Evolutionary conservation across 2,797 vertebrate species (phyloP).

Genomic region (Urosaurus nigricauda): DNA sequence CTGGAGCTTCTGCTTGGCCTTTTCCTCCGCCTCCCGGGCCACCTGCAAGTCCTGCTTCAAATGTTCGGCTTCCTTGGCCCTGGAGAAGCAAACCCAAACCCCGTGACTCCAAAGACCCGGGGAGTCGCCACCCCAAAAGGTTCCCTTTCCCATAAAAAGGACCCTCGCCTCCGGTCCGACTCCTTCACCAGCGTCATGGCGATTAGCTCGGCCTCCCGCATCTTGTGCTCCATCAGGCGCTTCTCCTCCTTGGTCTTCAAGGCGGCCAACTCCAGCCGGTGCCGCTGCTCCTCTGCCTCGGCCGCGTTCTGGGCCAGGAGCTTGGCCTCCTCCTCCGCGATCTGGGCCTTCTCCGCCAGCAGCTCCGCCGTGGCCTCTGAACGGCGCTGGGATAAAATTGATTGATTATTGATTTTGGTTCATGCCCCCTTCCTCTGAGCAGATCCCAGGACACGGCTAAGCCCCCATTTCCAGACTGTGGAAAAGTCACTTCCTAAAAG

Average conservation of each 20-base stretch:
- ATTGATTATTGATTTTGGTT: background rate
- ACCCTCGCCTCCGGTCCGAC: constrained; percentile 85
- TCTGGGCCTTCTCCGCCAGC: constrained; percentile 94
- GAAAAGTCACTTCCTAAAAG: too few relatives aligned
- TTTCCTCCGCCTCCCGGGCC: constrained; percentile 89
- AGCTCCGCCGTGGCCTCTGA: constrained; percentile 93
- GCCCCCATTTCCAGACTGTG: too few relatives aligned
- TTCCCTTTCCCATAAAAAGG: background rate
- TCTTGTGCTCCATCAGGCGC: constrained; percentile 95
- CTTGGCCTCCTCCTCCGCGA: constrained; percentile 94
- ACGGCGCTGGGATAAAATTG: constrained; percentile 79
- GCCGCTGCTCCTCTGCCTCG: constrained; percentile 92
- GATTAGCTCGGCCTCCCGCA: constrained; percentile 92
- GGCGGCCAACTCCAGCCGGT: constrained; percentile 90
- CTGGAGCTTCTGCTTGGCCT: constrained; percentile 90
- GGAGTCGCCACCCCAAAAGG: too few relatives aligned
- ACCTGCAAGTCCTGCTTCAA: constrained; percentile 92
- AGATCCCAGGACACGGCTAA: too few relatives aligned
- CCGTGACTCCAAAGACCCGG: background rate
- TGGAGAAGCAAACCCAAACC: constrained; percentile 64
- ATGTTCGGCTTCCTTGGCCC: constrained; percentile 92
- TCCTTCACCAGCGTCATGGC: constrained; percentile 93
- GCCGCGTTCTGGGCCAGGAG: constrained; percentile 94
- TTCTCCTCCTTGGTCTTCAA: constrained; percentile 94
- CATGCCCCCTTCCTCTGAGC: too few relatives aligned